These are phyloP conservation scores for Drosophila littoralis DNA, from an alignment of 1,140 invertebrate genomes.

Conservation along the genomic window DNA sequence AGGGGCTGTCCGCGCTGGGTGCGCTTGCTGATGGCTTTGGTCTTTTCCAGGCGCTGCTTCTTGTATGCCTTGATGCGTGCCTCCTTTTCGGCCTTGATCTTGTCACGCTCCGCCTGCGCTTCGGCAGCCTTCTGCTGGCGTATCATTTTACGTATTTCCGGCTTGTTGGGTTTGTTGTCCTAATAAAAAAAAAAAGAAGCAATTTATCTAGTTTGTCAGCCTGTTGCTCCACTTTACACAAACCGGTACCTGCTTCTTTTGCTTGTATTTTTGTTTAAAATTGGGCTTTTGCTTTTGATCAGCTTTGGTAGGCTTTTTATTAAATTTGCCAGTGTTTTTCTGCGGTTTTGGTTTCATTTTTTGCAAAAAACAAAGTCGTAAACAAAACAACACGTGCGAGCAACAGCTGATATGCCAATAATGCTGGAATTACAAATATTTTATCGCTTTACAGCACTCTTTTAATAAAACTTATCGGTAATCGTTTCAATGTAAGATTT, in stretches of 20 bases:
- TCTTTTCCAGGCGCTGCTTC: constrained; percentile 71
- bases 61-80: constrained; percentile 70
- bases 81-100: constrained; percentile 66
- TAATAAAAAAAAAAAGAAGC: constrained; percentile 1
- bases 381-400: constrained; percentile 45
- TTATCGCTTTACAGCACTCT: constrained; percentile 19
- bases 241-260: constrained; percentile 45
- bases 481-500: neutral
- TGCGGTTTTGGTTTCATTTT: constrained; percentile 59
- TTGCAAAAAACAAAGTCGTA: constrained; percentile 8
- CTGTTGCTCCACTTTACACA: constrained; percentile 2
- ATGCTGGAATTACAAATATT: neutral
- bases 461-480: neutral
- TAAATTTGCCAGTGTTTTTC: constrained; percentile 37
- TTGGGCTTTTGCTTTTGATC: constrained; percentile 42
- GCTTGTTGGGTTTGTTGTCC: constrained; percentile 68
- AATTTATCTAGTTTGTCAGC: neutral
- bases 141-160: constrained; percentile 62
- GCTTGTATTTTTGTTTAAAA: constrained; percentile 55
- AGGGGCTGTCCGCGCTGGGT: constrained; percentile 76
- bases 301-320: constrained; percentile 31
- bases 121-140: constrained; percentile 59
- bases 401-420: constrained; percentile 23
- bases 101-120: constrained; percentile 54
- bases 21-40: constrained; percentile 74